Conservation (phyloP, 2,113 vertebrate species). For the Xyrauchen texanus region DNA sequence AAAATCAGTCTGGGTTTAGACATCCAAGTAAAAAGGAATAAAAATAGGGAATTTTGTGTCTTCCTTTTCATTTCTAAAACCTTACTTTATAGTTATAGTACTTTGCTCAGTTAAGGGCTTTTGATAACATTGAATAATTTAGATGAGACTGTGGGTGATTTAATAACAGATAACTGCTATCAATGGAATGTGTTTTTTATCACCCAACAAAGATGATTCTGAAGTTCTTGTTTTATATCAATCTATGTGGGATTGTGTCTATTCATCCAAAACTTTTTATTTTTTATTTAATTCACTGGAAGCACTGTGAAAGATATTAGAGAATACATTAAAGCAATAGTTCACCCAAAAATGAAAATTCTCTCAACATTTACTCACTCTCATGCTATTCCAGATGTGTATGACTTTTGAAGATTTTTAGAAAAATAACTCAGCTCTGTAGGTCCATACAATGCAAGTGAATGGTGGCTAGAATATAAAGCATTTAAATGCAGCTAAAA, state of each 20-base stretch:
- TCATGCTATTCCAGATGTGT: too few species aligned
- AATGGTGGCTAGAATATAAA: too few species aligned
- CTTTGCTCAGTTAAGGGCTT: not conserved
- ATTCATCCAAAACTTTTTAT: not conserved
- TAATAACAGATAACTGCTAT: not conserved
- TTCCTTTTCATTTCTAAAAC: constrained; percentile 30
- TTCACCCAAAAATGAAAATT: too few species aligned
- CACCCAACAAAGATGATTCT: not conserved
- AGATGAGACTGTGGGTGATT: not conserved
- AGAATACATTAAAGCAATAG: too few species aligned
- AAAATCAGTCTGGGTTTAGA: not conserved
- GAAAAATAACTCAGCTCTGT: too few species aligned
- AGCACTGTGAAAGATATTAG: not conserved
- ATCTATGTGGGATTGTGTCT: not conserved
- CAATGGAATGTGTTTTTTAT: not conserved
- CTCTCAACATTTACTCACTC: too few species aligned
- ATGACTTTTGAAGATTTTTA: too few species aligned
- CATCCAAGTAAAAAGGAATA: not conserved
- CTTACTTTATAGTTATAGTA: too few species aligned
- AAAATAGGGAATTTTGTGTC: too few species aligned
- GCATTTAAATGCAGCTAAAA: too few species aligned
- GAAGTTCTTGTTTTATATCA: not conserved
- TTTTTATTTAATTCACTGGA: not conserved
- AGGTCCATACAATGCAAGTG: too few species aligned
- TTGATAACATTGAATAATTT: not conserved